Base-by-base conservation (phyloP, 2,113 vertebrate species). In the Anarhynchus alexandrinus region DNA sequence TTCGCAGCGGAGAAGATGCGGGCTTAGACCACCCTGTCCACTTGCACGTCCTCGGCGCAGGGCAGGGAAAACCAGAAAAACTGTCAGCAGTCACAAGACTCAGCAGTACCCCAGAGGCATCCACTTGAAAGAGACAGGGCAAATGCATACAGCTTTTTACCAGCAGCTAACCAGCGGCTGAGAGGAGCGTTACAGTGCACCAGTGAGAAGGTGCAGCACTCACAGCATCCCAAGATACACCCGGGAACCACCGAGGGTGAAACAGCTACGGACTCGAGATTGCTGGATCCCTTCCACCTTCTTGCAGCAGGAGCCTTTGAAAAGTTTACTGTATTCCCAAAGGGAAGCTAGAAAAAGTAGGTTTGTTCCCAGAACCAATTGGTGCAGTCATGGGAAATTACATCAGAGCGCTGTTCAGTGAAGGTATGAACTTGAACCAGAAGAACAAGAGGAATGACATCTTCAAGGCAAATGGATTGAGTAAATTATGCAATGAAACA, bases 401-500 rank as follows among this genome's bases (percentile, higher is more conserved):
- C 66, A 76, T 57, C 51, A 82, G 40, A 57, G 64, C 0, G 0
- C 19, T 78, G 32, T 25, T 94, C 64, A 74, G 54, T 0, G 0
- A 67, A 43, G 23, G 10, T 25, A 65, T 12, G 59, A 86, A 74
- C 59, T 47, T 38, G 23, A 85, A 83, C 85, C 38, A 66, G 38
- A 14, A 88, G 40, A 94, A 82, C n/a, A 82, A 64, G 59, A 88
- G 59, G 42, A 92, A 61, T 5, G 0, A 51, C 34, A 40, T 45
- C 64, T 78, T 93, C 79, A 88, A 90, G 59, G 82, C 47, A 88
- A 92, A 92, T 12, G 4, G 23, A 73, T 5, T 42, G 30, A 88
- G 38, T 80, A 90, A 94, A 95, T 80, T 77, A 95, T 45, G 34
- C 71, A 96, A 58, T 8, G 11, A 90, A 85, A 78, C 20, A 73